Evolutionary conservation across 2,888 invertebrate genomes (phyloP).

Genomic region (Drosophila anceps): DNA sequence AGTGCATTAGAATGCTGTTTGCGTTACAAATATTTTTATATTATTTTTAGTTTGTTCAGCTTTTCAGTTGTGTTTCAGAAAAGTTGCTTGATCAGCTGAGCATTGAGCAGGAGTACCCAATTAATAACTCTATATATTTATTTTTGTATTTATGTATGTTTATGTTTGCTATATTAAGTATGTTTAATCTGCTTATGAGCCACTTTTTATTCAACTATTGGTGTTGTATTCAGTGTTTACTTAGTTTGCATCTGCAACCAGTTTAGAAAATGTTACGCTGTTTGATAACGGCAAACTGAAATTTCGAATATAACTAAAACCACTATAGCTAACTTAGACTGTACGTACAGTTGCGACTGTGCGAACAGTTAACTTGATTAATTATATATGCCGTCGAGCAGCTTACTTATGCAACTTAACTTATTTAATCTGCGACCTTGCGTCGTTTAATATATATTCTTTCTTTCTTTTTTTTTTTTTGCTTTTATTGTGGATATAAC

Average conservation of each 20-base stretch:
- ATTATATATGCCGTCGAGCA: conserved; percentile 21
- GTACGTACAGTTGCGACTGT: conserved; percentile 1
- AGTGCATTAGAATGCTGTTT: conserved; percentile 13
- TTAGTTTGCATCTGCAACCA: conserved; percentile 43
- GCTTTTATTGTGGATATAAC: conserved; percentile 6
- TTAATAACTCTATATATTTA: conserved; percentile 5
- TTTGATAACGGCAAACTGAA: conserved; percentile 42
- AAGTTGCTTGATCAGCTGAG: neutral
- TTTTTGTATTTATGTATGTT: neutral
- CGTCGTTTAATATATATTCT: neutral
- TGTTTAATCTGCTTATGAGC: conserved; percentile 12
- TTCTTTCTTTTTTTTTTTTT: neutral
- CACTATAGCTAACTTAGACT: conserved; percentile 22
- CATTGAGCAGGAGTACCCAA: conserved; percentile 3
- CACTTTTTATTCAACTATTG: conserved; percentile 38
- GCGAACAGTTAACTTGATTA: conserved; percentile 9
- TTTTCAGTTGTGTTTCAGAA: too few relatives aligned
- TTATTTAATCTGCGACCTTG: conserved; percentile 1
- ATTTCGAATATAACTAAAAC: neutral
- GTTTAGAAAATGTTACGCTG: conserved; percentile 60
- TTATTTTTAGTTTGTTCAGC: conserved; percentile 8
- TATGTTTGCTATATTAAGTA: conserved; percentile 12
- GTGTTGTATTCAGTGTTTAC: conserved; percentile 57
- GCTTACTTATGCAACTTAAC: conserved; percentile 17
- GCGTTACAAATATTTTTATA: neutral